phyloP scores from a whole-genome alignment of 2,113 vertebrate species.

The Spea bombifrons region DNA sequence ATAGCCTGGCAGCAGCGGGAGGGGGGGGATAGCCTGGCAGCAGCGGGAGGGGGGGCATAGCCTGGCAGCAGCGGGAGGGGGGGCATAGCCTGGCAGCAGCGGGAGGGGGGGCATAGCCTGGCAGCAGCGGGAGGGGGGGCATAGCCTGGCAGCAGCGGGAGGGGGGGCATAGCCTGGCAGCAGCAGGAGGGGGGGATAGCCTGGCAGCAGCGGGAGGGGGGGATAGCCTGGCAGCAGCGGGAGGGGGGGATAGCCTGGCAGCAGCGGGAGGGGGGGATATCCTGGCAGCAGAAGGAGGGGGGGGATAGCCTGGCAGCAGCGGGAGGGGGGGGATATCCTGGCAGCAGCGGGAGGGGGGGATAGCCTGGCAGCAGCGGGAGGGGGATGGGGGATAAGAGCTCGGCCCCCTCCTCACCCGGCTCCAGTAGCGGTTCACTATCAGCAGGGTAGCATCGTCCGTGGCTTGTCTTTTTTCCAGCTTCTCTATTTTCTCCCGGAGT shows the following conservation, averaged over 20 bases:
- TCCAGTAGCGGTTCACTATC: conserved; percentile 91
- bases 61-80: too few relatives aligned
- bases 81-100: too few relatives aligned
- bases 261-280: not conserved
- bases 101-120: not conserved
- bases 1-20: not conserved
- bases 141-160: not conserved
- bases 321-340: not conserved
- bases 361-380: not conserved
- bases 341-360: not conserved
- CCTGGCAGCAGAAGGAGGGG: not conserved
- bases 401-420: conserved; percentile 66
- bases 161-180: not conserved
- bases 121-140: not conserved
- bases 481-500: conserved; percentile 87
- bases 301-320: not conserved
- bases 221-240: not conserved
- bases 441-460: conserved; percentile 87
- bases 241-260: not conserved
- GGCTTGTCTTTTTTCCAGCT: conserved; percentile 88
- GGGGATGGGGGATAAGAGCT: not conserved
- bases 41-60: not conserved
- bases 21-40: not conserved
- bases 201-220: not conserved
- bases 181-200: not conserved